Percentiles rank a stretch among this genome's conserved stretches.
Conservation (phyloP, 2,113 vertebrate species). For the Neomonachus schauinslandi region DNA sequence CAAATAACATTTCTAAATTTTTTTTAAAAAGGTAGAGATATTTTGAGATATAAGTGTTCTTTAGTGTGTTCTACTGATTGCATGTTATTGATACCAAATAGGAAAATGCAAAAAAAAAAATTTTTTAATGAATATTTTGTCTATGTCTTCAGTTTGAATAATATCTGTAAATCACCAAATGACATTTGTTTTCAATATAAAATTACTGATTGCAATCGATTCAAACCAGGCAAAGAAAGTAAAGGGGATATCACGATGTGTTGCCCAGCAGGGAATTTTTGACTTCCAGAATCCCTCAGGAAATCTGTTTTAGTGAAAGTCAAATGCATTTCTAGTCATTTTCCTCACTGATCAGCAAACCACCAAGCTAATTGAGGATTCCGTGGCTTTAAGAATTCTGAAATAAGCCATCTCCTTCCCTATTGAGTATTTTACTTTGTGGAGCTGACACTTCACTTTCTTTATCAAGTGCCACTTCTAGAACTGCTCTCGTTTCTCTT, state of each 20-base stretch:
- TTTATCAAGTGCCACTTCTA: not conserved
- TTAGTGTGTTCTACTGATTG: not conserved
- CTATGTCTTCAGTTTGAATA: not conserved
- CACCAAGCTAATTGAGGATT: not conserved
- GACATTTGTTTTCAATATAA: not conserved
- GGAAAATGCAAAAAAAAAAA: not conserved
- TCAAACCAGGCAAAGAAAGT: not conserved
- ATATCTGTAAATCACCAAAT: not conserved
- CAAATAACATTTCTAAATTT: not conserved
- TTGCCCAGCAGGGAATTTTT: not conserved
- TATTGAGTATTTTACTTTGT: not conserved
- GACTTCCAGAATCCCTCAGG: not conserved
- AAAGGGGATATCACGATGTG: not conserved
- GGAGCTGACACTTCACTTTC: not conserved
- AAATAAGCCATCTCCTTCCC: not conserved
- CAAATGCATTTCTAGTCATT: not conserved
- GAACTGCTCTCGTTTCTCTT: not conserved
- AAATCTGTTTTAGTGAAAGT: slow-evolving; percentile 29
- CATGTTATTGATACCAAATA: not conserved
- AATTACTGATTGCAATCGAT: slow-evolving; percentile 12
- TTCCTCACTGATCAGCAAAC: not conserved
- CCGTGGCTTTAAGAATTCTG: not conserved
- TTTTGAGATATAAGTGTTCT: not conserved
- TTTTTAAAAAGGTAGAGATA: not conserved
- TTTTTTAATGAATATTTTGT: not conserved